Evolutionary conservation across 2,888 invertebrate species (phyloP).

Genomic region (Oxyteleia sp.): DNA sequence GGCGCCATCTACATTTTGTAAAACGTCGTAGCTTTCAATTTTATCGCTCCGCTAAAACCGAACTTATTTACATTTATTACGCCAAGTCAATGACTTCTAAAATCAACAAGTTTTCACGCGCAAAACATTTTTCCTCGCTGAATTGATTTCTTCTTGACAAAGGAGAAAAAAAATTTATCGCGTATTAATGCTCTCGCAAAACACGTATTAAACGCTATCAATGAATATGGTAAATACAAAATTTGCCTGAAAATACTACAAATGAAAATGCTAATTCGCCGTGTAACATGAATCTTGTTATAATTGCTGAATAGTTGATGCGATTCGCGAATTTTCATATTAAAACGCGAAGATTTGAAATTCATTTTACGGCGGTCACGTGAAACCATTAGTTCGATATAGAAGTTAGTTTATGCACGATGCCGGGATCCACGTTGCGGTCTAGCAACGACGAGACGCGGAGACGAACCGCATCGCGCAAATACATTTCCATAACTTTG

Average conservation of each 20-base stretch:
- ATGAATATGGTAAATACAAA: slow-evolving; percentile 57
- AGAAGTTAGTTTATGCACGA: slow-evolving; percentile 59
- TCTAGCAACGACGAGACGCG: slow-evolving; percentile 78
- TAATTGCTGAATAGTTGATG: slow-evolving; percentile 66
- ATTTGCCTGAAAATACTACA: slow-evolving; percentile 54
- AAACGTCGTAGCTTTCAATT: slow-evolving; percentile 47
- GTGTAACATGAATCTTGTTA: slow-evolving; percentile 50
- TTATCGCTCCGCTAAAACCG: slow-evolving; percentile 36
- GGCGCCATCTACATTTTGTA: slow-evolving; percentile 49
- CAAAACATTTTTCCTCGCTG: neutral
- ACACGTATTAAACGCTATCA: slow-evolving; percentile 30
- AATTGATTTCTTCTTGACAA: no score
- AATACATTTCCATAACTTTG: slow-evolving; percentile 86
- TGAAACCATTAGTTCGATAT: slow-evolving; percentile 68
- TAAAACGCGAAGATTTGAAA: slow-evolving; percentile 56
- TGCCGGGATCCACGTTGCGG: slow-evolving; percentile 78
- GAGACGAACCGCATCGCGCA: slow-evolving; percentile 82
- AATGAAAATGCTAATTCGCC: slow-evolving; percentile 54
- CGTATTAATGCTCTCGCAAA: slow-evolving; percentile 27
- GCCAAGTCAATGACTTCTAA: slow-evolving; percentile 28
- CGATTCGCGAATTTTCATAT: slow-evolving; percentile 45
- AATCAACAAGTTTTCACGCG: slow-evolving; percentile 53
- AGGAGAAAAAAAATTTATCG: no score
- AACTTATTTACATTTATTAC: slow-evolving; percentile 44
- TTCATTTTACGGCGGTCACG: slow-evolving; percentile 62